Evolutionary conservation across 1,140 invertebrate species (phyloP), one percentile per base, ranked within the genome.

Genomic region (Leguminivora glycinivorella): DNA sequence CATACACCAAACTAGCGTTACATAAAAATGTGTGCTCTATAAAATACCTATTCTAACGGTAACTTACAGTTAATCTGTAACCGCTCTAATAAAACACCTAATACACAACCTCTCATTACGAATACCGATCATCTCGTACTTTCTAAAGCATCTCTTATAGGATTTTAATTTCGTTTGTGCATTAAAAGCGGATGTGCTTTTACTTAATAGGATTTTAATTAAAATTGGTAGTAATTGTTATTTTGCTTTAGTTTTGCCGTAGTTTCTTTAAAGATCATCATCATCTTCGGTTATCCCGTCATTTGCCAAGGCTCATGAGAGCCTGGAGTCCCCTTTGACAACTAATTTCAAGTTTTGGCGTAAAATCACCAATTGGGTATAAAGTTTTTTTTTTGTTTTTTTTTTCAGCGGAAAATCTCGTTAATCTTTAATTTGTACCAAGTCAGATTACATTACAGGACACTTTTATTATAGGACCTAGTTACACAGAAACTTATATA

Each of bases 251-350:
- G 7, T n/a, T 29, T 31, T 19, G 3, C 14, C 26, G 26, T 38
- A 75, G 25, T 43, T 56, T 29, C 68, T 40, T 58, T n/a, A 34
- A 60, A n/a, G n/a, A n/a, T n/a, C n/a, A n/a, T n/a, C n/a, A n/a
- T n/a, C n/a, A n/a, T n/a, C n/a, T n/a, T n/a, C n/a, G n/a, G n/a
- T n/a, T n/a, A n/a, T n/a, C n/a, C n/a, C n/a, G n/a, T n/a, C n/a
- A n/a, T n/a, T n/a, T n/a, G n/a, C n/a, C n/a, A n/a, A n/a, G n/a
- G n/a, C n/a, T n/a, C n/a, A n/a, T n/a, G n/a, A n/a, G n/a, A n/a
- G n/a, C n/a, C n/a, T n/a, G n/a, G n/a, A n/a, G n/a, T n/a, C n/a
- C n/a, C n/a, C n/a, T n/a, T n/a, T n/a, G n/a, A n/a, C n/a, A n/a
- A n/a, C n/a, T n/a, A n/a, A n/a, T n/a, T n/a, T n/a, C n/a, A n/a